These are phyloP conservation scores for Allobates femoralis DNA, from an alignment of 2,797 vertebrate genomes.

Conservation along the genomic window DNA sequence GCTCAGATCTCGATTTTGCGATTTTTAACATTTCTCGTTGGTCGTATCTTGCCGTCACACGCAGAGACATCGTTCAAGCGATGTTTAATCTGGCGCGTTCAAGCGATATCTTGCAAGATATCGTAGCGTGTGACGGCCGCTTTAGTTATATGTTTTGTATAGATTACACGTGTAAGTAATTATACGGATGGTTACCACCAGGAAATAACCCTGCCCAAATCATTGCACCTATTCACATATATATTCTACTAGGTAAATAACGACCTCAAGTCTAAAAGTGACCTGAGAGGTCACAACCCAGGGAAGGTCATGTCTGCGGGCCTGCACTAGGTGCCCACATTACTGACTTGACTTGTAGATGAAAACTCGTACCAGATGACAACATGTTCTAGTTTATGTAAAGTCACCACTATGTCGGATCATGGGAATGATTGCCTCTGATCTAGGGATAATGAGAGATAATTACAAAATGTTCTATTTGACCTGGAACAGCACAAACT, in stretches of 20 bases:
- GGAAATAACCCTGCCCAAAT: background rate
- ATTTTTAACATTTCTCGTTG: too few species aligned
- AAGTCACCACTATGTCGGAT: background rate
- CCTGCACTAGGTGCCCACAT: background rate
- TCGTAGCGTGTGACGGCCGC: too few species aligned
- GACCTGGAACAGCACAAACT: background rate
- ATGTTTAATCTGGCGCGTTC: too few species aligned
- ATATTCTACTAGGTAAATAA: background rate
- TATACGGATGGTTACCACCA: background rate
- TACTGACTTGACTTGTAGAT: background rate
- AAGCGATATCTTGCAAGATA: too few species aligned
- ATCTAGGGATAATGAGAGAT: background rate
- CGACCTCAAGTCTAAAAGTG: background rate
- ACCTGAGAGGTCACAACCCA: background rate
- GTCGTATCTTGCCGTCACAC: too few species aligned
- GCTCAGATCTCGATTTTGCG: too few species aligned
- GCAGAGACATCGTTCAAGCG: too few species aligned
- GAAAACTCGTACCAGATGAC: slow-evolving; percentile 5
- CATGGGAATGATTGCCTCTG: background rate
- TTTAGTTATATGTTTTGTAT: background rate
- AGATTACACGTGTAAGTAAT: slow-evolving; percentile 17
- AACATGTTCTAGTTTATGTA: background rate
- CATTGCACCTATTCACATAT: background rate
- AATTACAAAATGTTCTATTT: background rate
- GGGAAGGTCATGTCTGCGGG: background rate